These are phyloP conservation scores for Eristalis pertinax DNA, from an alignment of 2,888 invertebrate genomes.

Conservation along the genomic window DNA sequence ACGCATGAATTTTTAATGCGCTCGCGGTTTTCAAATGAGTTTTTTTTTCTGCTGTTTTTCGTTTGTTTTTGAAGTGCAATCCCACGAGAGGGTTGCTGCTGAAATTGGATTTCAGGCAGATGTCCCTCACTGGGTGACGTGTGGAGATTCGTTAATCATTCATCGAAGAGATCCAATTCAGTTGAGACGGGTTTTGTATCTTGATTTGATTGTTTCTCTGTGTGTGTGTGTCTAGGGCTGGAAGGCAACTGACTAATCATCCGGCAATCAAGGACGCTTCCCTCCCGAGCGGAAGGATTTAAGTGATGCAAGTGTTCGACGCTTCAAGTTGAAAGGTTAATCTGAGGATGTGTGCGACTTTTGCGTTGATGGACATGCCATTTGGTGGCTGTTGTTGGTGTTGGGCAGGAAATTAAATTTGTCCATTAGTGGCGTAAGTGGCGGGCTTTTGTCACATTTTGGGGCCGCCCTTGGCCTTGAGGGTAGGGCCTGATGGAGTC, in stretches of 20 bases:
- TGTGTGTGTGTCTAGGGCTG: neutral
- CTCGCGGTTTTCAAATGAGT: neutral
- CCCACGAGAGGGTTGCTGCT: neutral
- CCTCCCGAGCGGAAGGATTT: neutral
- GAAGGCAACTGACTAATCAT: neutral
- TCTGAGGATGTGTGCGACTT: constrained; percentile 1
- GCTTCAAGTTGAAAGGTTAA: neutral
- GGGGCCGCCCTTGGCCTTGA: neutral
- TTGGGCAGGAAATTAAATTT: neutral
- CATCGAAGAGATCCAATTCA: neutral
- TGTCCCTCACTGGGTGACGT: neutral
- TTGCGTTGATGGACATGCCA: neutral
- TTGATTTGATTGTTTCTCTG: neutral
- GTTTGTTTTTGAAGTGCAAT: neutral
- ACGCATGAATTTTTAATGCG: constrained; percentile 27
- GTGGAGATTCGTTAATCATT: neutral
- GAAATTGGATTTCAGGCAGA: neutral
- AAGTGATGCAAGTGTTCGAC: neutral
- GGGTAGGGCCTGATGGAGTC: neutral
- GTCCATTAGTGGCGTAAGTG: neutral
- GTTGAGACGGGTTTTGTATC: neutral
- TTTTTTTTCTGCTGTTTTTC: neutral
- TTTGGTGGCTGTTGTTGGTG: neutral
- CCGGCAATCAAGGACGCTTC: neutral
- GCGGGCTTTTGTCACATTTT: neutral